phyloP scores from a whole-genome alignment of 2,888 invertebrate genomes.

The Anarsia innoxiella region DNA sequence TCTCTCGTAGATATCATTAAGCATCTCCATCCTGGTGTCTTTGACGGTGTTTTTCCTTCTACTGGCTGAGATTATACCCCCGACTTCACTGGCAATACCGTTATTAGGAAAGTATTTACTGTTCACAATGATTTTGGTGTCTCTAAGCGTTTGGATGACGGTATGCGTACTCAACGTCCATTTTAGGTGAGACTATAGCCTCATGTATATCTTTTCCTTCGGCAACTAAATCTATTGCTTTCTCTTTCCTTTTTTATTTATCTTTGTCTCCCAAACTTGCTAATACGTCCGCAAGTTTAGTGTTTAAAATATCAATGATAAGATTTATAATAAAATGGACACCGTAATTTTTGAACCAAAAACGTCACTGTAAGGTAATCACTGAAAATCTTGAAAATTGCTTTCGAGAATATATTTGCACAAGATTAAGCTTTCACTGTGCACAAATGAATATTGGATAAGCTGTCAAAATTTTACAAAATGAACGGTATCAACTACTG shows the following conservation, averaged over 20 bases:
- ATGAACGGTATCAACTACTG: too few species aligned
- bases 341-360: too few species aligned
- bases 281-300: too few species aligned
- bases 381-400: too few species aligned
- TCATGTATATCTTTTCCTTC: background rate
- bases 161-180: constrained; percentile 97
- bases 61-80: constrained; percentile 98
- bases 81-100: constrained; percentile 96
- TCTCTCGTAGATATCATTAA: constrained; percentile 86
- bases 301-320: too few species aligned
- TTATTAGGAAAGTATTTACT: constrained; percentile 96
- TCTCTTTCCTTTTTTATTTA: background rate
- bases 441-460: too few species aligned
- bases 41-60: constrained; percentile 99
- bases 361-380: too few species aligned
- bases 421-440: too few species aligned
- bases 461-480: too few species aligned
- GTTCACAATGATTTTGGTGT: constrained; percentile 97
- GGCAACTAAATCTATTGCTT: background rate
- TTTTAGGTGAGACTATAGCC: constrained; percentile 47
- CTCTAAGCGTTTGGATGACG: constrained; percentile 94
- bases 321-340: too few species aligned
- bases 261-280: too few species aligned
- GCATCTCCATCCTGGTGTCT: constrained; percentile 98
- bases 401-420: too few species aligned